phyloP scores from a whole-genome alignment of 2,888 invertebrate species.

The Blera fallax region DNA sequence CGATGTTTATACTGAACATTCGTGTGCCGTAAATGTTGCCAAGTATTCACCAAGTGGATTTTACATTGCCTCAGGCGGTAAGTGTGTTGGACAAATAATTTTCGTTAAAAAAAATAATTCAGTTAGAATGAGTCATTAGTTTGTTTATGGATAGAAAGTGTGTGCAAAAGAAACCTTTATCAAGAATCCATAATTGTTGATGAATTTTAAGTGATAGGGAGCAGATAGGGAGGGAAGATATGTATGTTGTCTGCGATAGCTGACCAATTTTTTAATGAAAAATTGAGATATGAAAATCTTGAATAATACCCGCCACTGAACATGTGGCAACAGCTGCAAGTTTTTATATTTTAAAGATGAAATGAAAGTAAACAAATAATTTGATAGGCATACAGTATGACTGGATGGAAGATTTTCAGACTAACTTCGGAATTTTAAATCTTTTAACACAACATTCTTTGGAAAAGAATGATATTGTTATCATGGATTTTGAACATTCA shows the following conservation, averaged over 20 bases:
- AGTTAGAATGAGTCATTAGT: conserved; percentile 36
- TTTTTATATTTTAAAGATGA: neutral
- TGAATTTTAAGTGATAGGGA: neutral
- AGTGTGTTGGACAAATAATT: conserved; percentile 74
- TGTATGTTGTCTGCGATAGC: neutral
- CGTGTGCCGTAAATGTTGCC: conserved; percentile 96
- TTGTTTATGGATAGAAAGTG: conserved; percentile 1
- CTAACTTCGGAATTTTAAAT: neutral
- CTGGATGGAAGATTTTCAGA: neutral
- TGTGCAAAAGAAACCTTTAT: conserved; percentile 45
- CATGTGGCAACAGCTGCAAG: conserved; percentile 24
- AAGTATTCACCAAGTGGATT: conserved; percentile 99
- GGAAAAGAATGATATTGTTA: too few species aligned
- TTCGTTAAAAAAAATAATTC: conserved; percentile 1
- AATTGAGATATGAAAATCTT: neutral
- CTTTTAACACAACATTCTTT: too few species aligned
- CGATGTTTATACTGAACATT: conserved; percentile 99
- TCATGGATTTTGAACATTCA: too few species aligned
- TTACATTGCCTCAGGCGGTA: conserved; percentile 99
- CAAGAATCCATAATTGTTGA: neutral
- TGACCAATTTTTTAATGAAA: neutral
- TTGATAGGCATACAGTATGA: neutral
- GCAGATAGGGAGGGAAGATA: neutral
- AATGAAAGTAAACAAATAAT: neutral
- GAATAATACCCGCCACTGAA: neutral